Evolutionary conservation across 92 coral and sea anemone species (phyloP).

Genomic region (Nematostella vectensis): DNA sequence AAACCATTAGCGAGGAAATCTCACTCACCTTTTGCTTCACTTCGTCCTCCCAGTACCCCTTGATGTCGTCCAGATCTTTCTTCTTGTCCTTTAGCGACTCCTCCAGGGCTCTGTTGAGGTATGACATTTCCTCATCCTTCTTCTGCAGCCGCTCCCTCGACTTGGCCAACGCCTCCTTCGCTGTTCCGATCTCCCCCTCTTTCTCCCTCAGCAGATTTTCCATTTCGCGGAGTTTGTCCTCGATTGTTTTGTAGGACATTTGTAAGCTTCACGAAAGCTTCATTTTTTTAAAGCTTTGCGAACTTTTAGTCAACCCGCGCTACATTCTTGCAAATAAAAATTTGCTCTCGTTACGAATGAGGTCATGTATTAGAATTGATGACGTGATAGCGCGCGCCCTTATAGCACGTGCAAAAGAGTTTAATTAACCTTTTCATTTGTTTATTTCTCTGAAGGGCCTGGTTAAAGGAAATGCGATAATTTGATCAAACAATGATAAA

Average conservation of each 20-base stretch:
- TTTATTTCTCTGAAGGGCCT: too few species aligned
- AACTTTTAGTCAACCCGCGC: background rate
- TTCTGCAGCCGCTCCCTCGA: conserved; percentile 3
- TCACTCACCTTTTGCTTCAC: conserved; percentile 32
- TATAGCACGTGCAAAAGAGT: too few species aligned
- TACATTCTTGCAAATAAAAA: background rate
- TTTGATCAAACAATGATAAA: too few species aligned
- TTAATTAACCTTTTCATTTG: too few species aligned
- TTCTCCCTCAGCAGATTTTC: background rate
- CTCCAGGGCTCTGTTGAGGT: conserved; percentile 4
- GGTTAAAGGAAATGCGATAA: too few species aligned
- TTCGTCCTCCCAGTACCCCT: conserved; percentile 39
- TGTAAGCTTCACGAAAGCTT: too few species aligned
- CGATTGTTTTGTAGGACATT: background rate
- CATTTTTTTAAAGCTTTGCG: too few species aligned
- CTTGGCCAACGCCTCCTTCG: background rate
- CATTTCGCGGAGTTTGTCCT: conserved; percentile 1
- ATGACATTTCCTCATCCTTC: conserved; percentile 3
- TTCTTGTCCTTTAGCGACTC: conserved; percentile 24
- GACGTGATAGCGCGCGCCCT: too few species aligned
- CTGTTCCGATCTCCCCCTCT: background rate
- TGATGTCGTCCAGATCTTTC: conserved; percentile 25
- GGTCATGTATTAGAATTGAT: too few species aligned
- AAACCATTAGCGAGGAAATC: conserved; percentile 18
- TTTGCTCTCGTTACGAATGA: too few species aligned